Conservation (phyloP, 2,888 invertebrate genomes). For the Cheiracanthium punctorium region DNA sequence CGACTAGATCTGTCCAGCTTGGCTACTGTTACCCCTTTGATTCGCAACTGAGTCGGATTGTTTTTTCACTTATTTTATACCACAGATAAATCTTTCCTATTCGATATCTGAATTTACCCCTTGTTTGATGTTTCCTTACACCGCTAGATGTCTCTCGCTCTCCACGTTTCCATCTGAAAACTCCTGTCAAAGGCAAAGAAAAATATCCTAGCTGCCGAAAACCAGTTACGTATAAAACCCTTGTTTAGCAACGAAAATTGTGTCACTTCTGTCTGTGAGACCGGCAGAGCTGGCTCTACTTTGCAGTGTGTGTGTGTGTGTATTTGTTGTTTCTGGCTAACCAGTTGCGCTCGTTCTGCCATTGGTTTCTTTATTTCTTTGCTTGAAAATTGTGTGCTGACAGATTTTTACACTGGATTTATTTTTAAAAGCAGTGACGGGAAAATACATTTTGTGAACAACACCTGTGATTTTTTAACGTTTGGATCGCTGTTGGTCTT, state of each 20-base stretch:
- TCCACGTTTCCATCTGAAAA: neutral
- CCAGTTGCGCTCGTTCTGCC: constrained; percentile 9
- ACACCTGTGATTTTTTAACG: neutral
- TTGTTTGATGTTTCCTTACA: neutral
- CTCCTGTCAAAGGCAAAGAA: neutral
- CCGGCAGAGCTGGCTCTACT: neutral
- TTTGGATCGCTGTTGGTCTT: too few species aligned
- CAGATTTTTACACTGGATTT: neutral
- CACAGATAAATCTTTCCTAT: too few species aligned
- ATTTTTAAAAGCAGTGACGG: neutral
- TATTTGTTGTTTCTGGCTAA: neutral
- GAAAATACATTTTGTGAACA: neutral
- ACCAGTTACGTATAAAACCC: constrained; percentile 30
- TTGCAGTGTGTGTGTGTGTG: too few species aligned
- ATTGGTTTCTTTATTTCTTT: neutral
- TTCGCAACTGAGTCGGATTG: too few species aligned
- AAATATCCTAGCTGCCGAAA: constrained; percentile 2
- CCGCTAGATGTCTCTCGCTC: constrained; percentile 16
- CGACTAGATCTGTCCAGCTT: too few species aligned
- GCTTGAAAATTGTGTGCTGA: neutral
- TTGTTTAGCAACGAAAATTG: constrained; percentile 26
- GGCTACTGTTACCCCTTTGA: too few species aligned
- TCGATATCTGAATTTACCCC: too few species aligned
- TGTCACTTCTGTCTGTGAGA: constrained; percentile 22
- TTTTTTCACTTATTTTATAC: too few species aligned